phyloP scores from a whole-genome alignment of 1,140 invertebrate genomes.

The Cherax quadricarinatus region DNA sequence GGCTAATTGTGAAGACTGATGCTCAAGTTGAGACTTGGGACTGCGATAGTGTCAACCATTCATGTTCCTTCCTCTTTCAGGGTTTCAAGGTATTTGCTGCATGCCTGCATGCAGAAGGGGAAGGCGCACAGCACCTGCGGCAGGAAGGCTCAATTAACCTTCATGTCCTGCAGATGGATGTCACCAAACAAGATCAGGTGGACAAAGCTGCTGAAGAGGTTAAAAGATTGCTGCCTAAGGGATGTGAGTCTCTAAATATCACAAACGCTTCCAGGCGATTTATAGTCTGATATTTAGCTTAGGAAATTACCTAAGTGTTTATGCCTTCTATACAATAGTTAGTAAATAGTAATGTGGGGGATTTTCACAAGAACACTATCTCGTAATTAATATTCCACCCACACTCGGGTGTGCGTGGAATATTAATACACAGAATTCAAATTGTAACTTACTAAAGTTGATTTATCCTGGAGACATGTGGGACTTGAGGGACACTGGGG shows the following conservation, averaged over 20 bases:
- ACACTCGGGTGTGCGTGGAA: too few relatives aligned
- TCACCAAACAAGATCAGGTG: constrained; percentile 82
- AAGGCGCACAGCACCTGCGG: constrained; percentile 76
- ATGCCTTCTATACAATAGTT: background rate
- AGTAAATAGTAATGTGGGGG: too few relatives aligned
- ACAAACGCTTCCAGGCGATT: background rate
- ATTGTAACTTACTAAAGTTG: too few relatives aligned
- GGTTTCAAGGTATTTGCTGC: constrained; percentile 80
- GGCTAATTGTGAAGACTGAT: too few relatives aligned
- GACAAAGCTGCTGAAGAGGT: constrained; percentile 41
- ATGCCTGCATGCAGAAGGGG: constrained; percentile 79
- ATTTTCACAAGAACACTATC: too few relatives aligned
- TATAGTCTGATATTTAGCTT: background rate
- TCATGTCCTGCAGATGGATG: constrained; percentile 81
- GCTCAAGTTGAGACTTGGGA: too few relatives aligned
- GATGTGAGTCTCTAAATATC: background rate
- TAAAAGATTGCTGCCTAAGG: constrained; percentile 17
- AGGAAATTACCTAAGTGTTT: background rate
- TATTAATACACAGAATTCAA: too few relatives aligned
- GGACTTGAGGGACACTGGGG: too few relatives aligned
- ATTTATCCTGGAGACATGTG: too few relatives aligned
- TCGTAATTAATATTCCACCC: too few relatives aligned
- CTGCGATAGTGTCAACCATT: too few relatives aligned
- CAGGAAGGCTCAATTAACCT: constrained; percentile 74
- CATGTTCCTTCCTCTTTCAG: constrained; percentile 66